Conservation (phyloP, 1,140 invertebrate species). For the Neomicropteryx cornuta region DNA sequence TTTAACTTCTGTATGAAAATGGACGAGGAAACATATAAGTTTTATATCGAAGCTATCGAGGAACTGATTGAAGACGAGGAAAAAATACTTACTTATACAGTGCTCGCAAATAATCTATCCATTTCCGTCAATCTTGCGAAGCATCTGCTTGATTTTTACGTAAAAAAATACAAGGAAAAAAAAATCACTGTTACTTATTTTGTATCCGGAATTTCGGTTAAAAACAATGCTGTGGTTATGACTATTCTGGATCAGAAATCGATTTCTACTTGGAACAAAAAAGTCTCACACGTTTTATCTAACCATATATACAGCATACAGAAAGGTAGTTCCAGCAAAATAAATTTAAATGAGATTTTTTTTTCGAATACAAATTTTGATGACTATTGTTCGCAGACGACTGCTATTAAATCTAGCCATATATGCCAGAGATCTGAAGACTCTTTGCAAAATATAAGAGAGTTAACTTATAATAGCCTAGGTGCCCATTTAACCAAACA, state of each 20-base stretch:
- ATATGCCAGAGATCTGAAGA: no score
- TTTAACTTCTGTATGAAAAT: no score
- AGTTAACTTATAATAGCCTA: no score
- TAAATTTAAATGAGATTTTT: slow-evolving; percentile 21
- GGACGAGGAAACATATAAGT: slow-evolving; percentile 17
- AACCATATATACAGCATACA: slow-evolving; percentile 29
- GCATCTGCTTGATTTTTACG: slow-evolving; percentile 17
- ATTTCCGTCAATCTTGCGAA: slow-evolving; percentile 29
- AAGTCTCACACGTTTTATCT: slow-evolving; percentile 23
- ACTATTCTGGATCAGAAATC: slow-evolving; percentile 21
- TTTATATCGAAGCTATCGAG: neutral
- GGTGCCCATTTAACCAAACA: no score
- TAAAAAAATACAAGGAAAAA: slow-evolving; percentile 16
- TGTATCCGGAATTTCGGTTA: slow-evolving; percentile 22
- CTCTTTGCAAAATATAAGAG: no score
- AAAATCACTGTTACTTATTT: slow-evolving; percentile 23
- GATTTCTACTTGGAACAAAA: slow-evolving; percentile 18
- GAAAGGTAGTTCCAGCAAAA: slow-evolving; percentile 17
- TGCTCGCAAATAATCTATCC: slow-evolving; percentile 29
- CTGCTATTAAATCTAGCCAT: no score
- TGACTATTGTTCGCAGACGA: no score
- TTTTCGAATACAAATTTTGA: slow-evolving; percentile 23
- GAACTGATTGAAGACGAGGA: slow-evolving; percentile 26
- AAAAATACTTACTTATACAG: slow-evolving; percentile 27
- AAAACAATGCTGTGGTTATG: slow-evolving; percentile 20